A percentile compares a stretch with the other conserved stretches of the same genome.
Evolutionary conservation across 2,113 vertebrate genomes (phyloP).

Genomic region (Columba livia): DNA sequence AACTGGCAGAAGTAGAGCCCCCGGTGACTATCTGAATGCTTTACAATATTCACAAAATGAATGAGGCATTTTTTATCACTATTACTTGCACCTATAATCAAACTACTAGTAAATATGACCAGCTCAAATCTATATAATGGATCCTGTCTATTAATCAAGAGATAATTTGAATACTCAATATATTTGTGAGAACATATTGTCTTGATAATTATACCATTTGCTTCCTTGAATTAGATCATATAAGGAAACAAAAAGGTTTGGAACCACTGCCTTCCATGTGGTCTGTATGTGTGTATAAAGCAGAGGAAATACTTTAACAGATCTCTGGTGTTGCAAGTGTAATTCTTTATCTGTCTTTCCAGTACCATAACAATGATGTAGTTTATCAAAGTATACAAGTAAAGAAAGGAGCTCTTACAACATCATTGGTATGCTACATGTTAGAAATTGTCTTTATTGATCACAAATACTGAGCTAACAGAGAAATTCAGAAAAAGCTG

Average conservation of each 20-base stretch:
- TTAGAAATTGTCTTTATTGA: conserved; percentile 11
- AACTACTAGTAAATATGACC: conserved; percentile 62
- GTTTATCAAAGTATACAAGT: not conserved
- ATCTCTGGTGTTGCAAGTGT: not conserved
- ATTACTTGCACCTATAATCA: conserved; percentile 35
- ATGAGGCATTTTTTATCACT: not conserved
- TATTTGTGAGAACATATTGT: conserved; percentile 71
- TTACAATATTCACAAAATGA: conserved; percentile 70
- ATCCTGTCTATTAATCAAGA: conserved; percentile 70
- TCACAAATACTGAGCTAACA: not conserved
- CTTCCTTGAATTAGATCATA: conserved; percentile 50
- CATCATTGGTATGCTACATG: not conserved
- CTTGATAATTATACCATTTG: conserved; percentile 73
- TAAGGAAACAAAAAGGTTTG: conserved; percentile 60
- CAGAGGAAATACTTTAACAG: not conserved
- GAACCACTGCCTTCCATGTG: not conserved
- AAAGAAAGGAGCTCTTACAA: not conserved
- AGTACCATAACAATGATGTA: not conserved
- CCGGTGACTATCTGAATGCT: conserved; percentile 65
- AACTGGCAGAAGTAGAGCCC: conserved; percentile 76
- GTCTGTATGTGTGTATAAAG: not conserved
- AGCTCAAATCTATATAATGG: conserved; percentile 51
- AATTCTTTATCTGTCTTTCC: not conserved
- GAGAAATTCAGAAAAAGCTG: not conserved
- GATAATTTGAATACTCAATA: conserved; percentile 73